Evolutionary conservation across 2,113 vertebrate genomes (phyloP), one percentile per base, ranked within the genome.

Genomic region (Cyprinodon brontotheroides): DNA sequence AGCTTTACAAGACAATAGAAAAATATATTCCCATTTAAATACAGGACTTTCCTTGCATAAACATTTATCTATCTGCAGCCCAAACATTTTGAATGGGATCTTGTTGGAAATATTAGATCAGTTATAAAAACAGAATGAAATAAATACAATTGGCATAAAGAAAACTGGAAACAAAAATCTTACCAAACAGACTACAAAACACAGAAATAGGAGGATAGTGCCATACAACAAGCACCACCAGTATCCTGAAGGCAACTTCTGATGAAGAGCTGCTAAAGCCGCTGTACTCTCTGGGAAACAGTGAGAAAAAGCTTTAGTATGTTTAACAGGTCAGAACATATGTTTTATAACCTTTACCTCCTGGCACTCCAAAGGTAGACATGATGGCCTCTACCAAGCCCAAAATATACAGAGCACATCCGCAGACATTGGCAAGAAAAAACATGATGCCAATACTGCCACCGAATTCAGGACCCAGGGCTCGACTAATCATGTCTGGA

Each of bases 371-470:
- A 47, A 96, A 96, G 74, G 91, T 90, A 72, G 95, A 93, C 36
- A 96, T 72, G 17, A 96, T 74, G 0, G 95, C 94, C 72, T 97
- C 96, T 47, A 97, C 96, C 86, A 97, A 89, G 1, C 96, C 96
- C 81, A 97, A 86, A 70, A 97, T 74, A 0, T 94, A 97, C 10
- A 97, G 95, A 50, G 96, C 96, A 67, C 96, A 96, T 68, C 95
- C 94, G 4, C 95, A 96, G 38, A 96, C 94, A 0, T 96, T 97
- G 66, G 96, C 96, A 60, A 97, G 89, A 84, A 96, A 96, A 92
- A 97, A 97, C 95, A 96, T 96, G 78, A 97, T 95, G 0, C 96
- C 96, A 0, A 97, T 96, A 79, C 96, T 96, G 74, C 96, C 96
- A 0, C 96, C 96, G 0, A 97, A 96, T 88, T 97, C 96, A 0